Conservation (phyloP, 2,113 vertebrate species). For the Circaetus cinerascens region DNA sequence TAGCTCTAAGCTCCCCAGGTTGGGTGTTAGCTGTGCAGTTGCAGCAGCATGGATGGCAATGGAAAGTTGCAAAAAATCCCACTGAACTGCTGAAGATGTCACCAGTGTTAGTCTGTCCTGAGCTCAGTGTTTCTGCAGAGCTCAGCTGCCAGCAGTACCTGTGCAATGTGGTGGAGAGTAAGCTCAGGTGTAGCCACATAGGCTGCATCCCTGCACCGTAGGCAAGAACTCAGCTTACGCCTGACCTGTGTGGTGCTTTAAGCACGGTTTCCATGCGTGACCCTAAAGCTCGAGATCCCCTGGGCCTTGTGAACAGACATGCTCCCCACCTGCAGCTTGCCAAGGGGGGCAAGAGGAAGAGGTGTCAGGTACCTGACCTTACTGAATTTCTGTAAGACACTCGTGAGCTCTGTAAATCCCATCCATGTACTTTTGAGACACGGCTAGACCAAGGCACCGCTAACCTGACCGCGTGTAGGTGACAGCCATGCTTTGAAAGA, state of each 20-base stretch:
- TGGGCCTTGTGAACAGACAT: neutral
- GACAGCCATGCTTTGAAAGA: neutral
- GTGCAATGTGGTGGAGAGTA: rapidly evolving
- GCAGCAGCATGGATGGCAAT: neutral
- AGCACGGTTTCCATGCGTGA: neutral
- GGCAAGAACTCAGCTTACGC: neutral
- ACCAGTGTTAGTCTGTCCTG: neutral
- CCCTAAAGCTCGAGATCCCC: neutral
- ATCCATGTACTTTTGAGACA: neutral
- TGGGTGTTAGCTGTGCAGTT: neutral
- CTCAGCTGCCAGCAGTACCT: neutral
- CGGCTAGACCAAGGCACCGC: neutral
- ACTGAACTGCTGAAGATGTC: neutral
- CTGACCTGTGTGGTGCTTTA: neutral
- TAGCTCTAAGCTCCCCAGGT: neutral
- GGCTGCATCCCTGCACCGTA: neutral
- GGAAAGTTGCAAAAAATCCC: neutral
- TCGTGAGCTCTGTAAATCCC: neutral
- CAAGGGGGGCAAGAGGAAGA: neutral
- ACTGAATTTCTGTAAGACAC: neutral
- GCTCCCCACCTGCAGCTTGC: neutral
- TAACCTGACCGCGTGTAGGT: rapidly evolving
- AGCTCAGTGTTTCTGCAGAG: neutral
- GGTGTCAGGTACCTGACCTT: neutral
- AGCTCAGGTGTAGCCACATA: neutral